phyloP scores from a whole-genome alignment of 2,888 invertebrate genomes.

The Corythucha ciliata region DNA sequence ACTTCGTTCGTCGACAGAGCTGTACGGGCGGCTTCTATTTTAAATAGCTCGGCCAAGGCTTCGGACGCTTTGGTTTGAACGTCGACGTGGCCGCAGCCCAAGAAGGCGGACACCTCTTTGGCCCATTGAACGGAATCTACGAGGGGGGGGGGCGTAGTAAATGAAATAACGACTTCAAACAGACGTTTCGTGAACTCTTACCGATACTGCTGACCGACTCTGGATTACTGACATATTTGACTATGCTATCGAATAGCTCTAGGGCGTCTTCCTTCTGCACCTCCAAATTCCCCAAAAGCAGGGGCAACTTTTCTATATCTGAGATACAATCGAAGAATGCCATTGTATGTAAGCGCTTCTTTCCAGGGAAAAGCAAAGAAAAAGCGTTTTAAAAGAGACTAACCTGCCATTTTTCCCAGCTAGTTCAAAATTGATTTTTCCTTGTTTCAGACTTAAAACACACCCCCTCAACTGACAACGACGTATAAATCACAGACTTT shows the following conservation, averaged over 20 bases:
- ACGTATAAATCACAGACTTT: too few species aligned
- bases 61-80: constrained; percentile 49
- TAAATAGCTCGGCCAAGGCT: constrained; percentile 71
- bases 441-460: too few species aligned
- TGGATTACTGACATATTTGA: constrained; percentile 22
- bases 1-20: constrained; percentile 29
- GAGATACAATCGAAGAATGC: constrained; percentile 15
- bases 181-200: constrained; percentile 4
- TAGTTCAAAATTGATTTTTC: too few species aligned
- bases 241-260: constrained; percentile 28
- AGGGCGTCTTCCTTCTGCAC: constrained; percentile 34
- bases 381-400: too few species aligned
- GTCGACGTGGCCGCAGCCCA: constrained; percentile 30
- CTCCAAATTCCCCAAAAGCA: constrained; percentile 33
- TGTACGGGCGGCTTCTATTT: constrained; percentile 61
- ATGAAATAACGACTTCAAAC: too few species aligned
- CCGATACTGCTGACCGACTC: constrained; percentile 22
- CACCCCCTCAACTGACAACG: too few species aligned
- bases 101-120: constrained; percentile 28
- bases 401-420: too few species aligned
- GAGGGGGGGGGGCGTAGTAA: too few species aligned
- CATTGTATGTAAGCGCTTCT: too few species aligned
- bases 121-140: constrained; percentile 26
- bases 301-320: constrained; percentile 33
- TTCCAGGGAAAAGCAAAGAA: too few species aligned